phyloP scores from a whole-genome alignment of 2,797 vertebrate genomes.

The Syngnathus rostellatus region DNA sequence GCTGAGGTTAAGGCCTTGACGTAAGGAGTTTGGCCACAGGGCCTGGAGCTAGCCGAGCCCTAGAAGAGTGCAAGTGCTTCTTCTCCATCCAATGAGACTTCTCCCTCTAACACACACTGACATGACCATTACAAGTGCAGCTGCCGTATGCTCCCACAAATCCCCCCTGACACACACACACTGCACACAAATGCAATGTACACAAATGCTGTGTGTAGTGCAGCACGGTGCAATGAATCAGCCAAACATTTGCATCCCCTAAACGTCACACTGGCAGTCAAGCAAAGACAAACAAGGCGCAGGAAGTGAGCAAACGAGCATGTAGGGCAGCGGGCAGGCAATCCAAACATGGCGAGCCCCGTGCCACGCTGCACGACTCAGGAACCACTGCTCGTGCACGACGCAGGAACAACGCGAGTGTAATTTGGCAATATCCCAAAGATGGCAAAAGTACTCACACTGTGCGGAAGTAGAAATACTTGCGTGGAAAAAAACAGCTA shows the following conservation, averaged over 20 bases:
- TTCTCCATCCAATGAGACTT: slow-evolving; percentile 28
- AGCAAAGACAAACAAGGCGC: slow-evolving; percentile 58
- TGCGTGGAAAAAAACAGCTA: too few relatives aligned
- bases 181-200: slow-evolving; percentile 15
- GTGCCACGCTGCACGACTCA: not conserved
- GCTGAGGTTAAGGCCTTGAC: slow-evolving; percentile 33
- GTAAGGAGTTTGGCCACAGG: slow-evolving; percentile 27
- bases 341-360: slow-evolving; percentile 20
- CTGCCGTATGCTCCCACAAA: slow-evolving; percentile 38
- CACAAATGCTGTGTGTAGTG: slow-evolving; percentile 32
- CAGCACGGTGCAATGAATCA: slow-evolving; percentile 49
- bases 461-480: not conserved
- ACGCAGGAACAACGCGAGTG: not conserved
- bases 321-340: slow-evolving; percentile 46
- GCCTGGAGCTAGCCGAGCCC: slow-evolving; percentile 23
- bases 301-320: slow-evolving; percentile 52
- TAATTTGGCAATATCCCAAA: not conserved
- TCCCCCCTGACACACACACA: slow-evolving; percentile 14
- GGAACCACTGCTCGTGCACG: not conserved
- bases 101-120: slow-evolving; percentile 44
- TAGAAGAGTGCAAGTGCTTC: slow-evolving; percentile 17
- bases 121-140: slow-evolving; percentile 44
- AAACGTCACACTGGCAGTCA: slow-evolving; percentile 55
- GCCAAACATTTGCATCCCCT: slow-evolving; percentile 56
- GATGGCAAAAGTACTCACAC: not conserved